A percentile compares a stretch with the other conserved stretches of the same genome.
phyloP scores from a whole-genome alignment of 2,113 vertebrate species.

The Pungitius pungitius region DNA sequence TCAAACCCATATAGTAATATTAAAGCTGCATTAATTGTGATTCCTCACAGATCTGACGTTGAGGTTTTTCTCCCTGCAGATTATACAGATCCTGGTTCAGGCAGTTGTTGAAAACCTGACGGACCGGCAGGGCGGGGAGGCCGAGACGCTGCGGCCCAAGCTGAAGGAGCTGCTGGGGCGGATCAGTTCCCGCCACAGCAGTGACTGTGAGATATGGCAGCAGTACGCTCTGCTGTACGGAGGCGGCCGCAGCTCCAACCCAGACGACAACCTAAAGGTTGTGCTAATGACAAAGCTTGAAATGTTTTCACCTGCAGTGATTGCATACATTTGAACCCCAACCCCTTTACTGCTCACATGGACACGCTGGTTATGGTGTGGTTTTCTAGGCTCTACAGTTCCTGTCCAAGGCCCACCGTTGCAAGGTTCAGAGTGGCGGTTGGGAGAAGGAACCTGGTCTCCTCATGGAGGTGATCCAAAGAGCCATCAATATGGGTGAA shows the following conservation, averaged over 20 bases:
- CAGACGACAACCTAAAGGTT: conserved; percentile 91
- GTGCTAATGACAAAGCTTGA: neutral
- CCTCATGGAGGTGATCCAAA: conserved; percentile 87
- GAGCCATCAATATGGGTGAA: conserved; percentile 84
- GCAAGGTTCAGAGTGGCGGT: conserved; percentile 85
- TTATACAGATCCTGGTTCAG: conserved; percentile 89
- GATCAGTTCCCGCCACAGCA: conserved; percentile 88
- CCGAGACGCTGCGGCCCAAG: conserved; percentile 77
- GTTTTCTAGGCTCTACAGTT: conserved; percentile 88
- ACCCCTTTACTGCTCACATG: too few relatives aligned
- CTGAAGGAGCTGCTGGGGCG: conserved; percentile 90
- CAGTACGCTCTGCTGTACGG: conserved; percentile 88
- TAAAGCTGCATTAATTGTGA: neutral
- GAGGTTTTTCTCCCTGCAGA: conserved; percentile 71
- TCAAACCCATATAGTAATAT: neutral
- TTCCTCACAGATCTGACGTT: neutral
- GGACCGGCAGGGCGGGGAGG: conserved; percentile 80
- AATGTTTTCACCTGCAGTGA: neutral
- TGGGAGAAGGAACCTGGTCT: conserved; percentile 89
- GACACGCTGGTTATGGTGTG: neutral
- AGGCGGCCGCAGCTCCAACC: conserved; percentile 79
- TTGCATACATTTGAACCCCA: neutral
- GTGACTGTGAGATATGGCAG: conserved; percentile 87
- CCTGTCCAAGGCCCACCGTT: conserved; percentile 92
- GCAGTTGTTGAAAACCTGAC: conserved; percentile 82